These are phyloP conservation scores for Hemaris fuciformis DNA, from an alignment of 2,888 invertebrate species.

Conservation along the genomic window DNA sequence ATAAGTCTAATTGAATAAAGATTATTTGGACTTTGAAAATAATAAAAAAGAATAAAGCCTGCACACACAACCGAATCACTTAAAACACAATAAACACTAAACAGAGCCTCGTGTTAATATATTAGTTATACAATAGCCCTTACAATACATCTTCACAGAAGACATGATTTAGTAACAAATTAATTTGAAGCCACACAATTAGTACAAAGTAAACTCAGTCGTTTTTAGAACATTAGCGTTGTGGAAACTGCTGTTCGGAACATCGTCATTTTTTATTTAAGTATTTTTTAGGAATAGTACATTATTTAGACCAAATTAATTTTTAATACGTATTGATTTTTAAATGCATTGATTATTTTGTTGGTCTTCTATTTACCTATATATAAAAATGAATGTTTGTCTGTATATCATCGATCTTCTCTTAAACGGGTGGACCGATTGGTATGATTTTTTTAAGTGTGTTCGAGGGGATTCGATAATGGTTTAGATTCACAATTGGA, in stretches of 20 bases:
- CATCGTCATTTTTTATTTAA: neutral
- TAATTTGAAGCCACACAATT: conserved; percentile 23
- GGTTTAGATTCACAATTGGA: no score
- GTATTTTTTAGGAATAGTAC: neutral
- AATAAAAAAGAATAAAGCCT: neutral
- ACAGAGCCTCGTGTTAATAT: conserved; percentile 56
- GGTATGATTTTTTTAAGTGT: no score
- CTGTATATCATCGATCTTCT: no score
- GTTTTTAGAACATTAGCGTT: conserved; percentile 38
- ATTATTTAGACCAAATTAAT: neutral
- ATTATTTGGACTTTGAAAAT: no score
- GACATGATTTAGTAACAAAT: conserved; percentile 46
- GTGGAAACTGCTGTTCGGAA: conserved; percentile 15
- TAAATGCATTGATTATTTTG: no score
- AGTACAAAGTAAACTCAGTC: conserved; percentile 38
- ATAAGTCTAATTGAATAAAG: no score
- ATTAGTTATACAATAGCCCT: conserved; percentile 28
- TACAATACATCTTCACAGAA: conserved; percentile 54
- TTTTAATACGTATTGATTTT: no score
- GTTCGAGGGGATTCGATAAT: no score
- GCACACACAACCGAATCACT: neutral
- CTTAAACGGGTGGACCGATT: no score
- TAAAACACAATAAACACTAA: conserved; percentile 22
- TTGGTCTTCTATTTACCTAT: no score
- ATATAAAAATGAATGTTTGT: no score